Evolutionary conservation across 2,888 invertebrate genomes (phyloP).

Genomic region (Toxonevra muliebris): DNA sequence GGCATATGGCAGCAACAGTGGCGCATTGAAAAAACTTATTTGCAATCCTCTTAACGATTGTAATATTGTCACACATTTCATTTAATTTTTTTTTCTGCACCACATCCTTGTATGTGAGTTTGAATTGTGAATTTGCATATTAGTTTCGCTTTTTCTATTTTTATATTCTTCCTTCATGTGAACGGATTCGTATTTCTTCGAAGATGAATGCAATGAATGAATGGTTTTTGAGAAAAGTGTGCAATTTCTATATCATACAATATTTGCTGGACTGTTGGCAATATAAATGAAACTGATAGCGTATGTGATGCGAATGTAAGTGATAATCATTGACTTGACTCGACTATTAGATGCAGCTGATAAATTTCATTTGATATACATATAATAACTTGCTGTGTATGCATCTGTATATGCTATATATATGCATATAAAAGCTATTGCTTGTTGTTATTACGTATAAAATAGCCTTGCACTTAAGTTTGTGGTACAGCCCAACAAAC

Average conservation of each 20-base stretch:
- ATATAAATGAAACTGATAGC: neutral
- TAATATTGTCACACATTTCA: neutral
- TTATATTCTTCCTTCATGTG: too few relatives aligned
- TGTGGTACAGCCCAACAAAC: too few relatives aligned
- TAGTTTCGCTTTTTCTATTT: neutral
- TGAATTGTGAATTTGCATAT: neutral
- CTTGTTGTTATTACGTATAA: too few relatives aligned
- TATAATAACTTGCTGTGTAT: too few relatives aligned
- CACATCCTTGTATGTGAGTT: neutral
- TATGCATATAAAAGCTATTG: too few relatives aligned
- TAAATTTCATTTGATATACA: too few relatives aligned
- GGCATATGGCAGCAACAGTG: neutral
- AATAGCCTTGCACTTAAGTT: too few relatives aligned
- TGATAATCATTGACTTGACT: too few relatives aligned
- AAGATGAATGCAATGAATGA: neutral
- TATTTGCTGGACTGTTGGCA: neutral
- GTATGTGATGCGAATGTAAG: neutral
- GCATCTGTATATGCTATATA: too few relatives aligned
- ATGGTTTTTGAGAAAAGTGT: neutral
- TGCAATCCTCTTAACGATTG: slow-evolving; percentile 6
- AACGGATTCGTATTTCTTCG: too few relatives aligned
- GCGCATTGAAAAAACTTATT: neutral
- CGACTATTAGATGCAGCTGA: too few relatives aligned
- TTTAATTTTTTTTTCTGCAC: neutral
- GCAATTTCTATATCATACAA: neutral